These are phyloP conservation scores for Drymodes brunneopygia DNA, from an alignment of 2,113 vertebrate genomes.

Conservation along the genomic window DNA sequence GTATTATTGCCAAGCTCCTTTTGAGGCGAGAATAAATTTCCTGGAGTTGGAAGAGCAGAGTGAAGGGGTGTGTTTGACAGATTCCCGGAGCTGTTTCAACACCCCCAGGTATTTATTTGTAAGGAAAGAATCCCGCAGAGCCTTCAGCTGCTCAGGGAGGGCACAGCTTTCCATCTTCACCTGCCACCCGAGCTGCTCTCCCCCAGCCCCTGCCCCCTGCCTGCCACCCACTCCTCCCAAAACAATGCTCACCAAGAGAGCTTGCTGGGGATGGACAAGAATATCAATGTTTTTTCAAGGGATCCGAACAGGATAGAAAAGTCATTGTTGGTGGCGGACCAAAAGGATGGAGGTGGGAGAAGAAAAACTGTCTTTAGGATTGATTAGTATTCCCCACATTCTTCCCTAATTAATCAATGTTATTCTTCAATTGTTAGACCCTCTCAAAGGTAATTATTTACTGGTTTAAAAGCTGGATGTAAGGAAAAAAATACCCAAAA, in stretches of 20 bases:
- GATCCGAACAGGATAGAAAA: conserved; percentile 29
- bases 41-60: conserved; percentile 68
- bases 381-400: conserved; percentile 59
- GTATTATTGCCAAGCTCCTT: conserved; percentile 66
- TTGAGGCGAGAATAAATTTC: conserved; percentile 75
- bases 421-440: conserved; percentile 43
- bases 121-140: conserved; percentile 77
- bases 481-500: not conserved
- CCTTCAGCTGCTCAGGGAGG: conserved; percentile 77
- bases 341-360: conserved; percentile 31
- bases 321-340: conserved; percentile 31
- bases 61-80: conserved; percentile 74
- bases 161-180: conserved; percentile 75
- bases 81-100: conserved; percentile 74
- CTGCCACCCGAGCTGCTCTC: conserved; percentile 72
- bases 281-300: conserved; percentile 68
- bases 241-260: conserved; percentile 67
- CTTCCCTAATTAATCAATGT: conserved; percentile 61
- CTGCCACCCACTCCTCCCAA: conserved; percentile 66
- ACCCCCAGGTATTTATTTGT: conserved; percentile 84
- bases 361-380: conserved; percentile 65
- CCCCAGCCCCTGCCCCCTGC: conserved; percentile 65
- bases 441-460: conserved; percentile 49
- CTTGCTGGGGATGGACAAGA: conserved; percentile 72
- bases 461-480: not conserved